phyloP scores from a whole-genome alignment of 1,140 invertebrate genomes.

The Scylla paramamosain region DNA sequence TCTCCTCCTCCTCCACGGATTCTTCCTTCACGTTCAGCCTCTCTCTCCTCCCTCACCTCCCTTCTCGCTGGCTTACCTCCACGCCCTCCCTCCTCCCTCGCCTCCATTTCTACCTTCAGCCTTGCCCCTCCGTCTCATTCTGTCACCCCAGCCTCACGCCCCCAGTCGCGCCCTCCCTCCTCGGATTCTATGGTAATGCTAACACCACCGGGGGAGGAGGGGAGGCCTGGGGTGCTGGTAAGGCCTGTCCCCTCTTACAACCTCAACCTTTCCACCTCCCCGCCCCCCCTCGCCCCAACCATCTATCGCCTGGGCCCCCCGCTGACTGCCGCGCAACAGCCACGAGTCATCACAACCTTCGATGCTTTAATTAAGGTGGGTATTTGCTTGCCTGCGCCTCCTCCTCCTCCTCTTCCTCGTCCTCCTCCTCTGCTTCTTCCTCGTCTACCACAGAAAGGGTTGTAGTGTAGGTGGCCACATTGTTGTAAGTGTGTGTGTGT shows the following conservation, averaged over 20 bases:
- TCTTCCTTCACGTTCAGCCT: neutral
- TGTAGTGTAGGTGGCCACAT: no score
- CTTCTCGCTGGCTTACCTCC: constrained; percentile 70
- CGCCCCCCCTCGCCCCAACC: constrained; percentile 64
- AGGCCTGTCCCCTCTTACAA: constrained; percentile 72
- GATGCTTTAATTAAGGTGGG: constrained; percentile 62
- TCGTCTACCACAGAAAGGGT: neutral
- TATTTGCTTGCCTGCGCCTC: neutral
- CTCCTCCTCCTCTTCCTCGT: constrained; percentile 14
- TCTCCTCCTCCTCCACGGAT: neutral
- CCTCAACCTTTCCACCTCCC: constrained; percentile 60
- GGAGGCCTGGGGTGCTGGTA: constrained; percentile 23
- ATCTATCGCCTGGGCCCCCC: constrained; percentile 75
- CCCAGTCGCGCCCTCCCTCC: constrained; percentile 75
- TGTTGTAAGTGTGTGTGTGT: no score
- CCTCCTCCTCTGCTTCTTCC: neutral
- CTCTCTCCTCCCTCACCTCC: neutral
- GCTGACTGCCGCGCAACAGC: constrained; percentile 62
- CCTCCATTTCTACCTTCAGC: constrained; percentile 73
- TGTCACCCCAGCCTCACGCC: constrained; percentile 38
- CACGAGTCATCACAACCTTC: constrained; percentile 64
- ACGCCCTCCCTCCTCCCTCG: constrained; percentile 63
- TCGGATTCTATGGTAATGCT: constrained; percentile 73
- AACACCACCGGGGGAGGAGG: constrained; percentile 5
- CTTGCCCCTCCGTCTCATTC: constrained; percentile 64